phyloP scores from a whole-genome alignment of 2,113 vertebrate species.

The Pollimyrus isidori region DNA sequence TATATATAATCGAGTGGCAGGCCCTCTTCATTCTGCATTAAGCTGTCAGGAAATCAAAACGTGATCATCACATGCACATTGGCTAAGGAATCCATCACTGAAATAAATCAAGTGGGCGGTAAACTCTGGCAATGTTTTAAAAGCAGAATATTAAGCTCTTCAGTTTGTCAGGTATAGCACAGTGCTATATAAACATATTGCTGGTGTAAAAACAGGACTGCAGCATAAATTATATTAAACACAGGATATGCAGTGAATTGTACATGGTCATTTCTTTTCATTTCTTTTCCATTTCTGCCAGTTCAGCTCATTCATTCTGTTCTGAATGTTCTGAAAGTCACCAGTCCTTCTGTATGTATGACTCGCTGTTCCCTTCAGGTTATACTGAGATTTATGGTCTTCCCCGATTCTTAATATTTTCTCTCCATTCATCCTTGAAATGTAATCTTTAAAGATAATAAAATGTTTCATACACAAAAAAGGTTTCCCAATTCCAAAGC shows the following conservation, averaged over 20 bases:
- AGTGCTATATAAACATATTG: neutral
- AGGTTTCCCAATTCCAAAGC: neutral
- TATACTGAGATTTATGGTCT: neutral
- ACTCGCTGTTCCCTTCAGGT: neutral
- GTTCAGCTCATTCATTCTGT: neutral
- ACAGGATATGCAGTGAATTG: neutral
- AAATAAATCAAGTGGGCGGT: neutral
- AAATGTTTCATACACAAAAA: neutral
- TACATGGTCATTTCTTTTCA: neutral
- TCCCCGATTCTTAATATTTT: neutral
- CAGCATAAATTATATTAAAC: neutral
- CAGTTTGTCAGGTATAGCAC: neutral
- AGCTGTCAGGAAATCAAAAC: neutral
- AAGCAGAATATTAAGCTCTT: neutral
- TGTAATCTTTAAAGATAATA: constrained; percentile 1
- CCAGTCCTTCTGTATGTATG: neutral
- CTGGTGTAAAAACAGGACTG: neutral
- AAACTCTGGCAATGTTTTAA: neutral
- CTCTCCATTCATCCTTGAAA: neutral
- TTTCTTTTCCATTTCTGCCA: neutral
- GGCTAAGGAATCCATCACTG: neutral
- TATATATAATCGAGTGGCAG: neutral
- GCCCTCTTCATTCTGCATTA: neutral
- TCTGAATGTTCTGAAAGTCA: neutral
- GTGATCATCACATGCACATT: neutral